These are phyloP conservation scores for Phortica magna DNA, from an alignment of 2,888 invertebrate species.

Conservation along the genomic window DNA sequence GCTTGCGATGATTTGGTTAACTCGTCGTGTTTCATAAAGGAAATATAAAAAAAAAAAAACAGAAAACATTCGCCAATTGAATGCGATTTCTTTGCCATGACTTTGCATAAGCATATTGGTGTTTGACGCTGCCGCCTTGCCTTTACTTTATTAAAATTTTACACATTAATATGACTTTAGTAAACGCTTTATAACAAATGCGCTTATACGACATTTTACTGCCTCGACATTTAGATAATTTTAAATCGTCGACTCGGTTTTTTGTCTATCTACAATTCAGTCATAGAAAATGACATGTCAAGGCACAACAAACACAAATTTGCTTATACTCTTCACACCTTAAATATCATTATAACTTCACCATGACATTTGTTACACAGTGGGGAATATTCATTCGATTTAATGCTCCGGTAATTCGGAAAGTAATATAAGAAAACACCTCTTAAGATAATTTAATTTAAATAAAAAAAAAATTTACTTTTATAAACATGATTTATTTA, in stretches of 20 bases:
- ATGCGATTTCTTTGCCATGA: constrained; percentile 54
- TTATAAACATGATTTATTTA: background rate
- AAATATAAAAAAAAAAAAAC: background rate
- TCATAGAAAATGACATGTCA: constrained; percentile 18
- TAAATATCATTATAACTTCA: too few species aligned
- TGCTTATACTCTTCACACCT: too few species aligned
- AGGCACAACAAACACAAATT: background rate
- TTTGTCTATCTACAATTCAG: constrained; percentile 5
- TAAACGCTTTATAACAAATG: background rate
- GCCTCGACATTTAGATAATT: constrained; percentile 14
- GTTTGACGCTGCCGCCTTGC: constrained; percentile 18
- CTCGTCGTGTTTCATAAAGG: background rate
- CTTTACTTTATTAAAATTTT: background rate
- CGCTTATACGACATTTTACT: background rate
- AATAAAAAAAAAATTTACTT: background rate
- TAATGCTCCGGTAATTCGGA: too few species aligned
- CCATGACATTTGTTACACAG: background rate
- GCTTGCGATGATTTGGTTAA: background rate
- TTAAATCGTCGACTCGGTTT: background rate
- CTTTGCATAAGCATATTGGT: constrained; percentile 65
- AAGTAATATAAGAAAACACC: too few species aligned
- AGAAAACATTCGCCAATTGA: constrained; percentile 24
- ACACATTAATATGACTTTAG: background rate
- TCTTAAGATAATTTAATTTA: too few species aligned
- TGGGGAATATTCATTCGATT: too few species aligned